Percentiles rank a stretch among this genome's conserved stretches.
Evolutionary conservation across 2,797 vertebrate genomes (phyloP).

Genomic region (Darevskia mixta): DNA sequence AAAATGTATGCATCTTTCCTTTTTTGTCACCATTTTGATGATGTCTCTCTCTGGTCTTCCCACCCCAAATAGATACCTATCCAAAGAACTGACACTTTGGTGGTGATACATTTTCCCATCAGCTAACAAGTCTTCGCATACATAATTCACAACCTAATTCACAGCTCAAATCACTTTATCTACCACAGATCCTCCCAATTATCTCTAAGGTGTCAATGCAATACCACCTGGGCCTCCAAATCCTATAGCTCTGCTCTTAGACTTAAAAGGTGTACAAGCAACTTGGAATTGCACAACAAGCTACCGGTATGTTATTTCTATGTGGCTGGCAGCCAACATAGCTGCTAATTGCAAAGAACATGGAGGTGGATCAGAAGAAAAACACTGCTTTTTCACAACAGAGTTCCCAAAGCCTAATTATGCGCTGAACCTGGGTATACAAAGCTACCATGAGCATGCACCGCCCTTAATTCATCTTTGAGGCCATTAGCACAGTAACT

Average conservation of each 20-base stretch:
- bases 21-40: no score
- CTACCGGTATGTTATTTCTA: no score
- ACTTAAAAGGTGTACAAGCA: background rate
- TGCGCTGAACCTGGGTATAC: background rate
- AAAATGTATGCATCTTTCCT: no score
- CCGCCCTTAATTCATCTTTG: background rate
- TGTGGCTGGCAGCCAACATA: no score
- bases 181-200: background rate
- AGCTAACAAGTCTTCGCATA: background rate
- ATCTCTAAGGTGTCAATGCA: background rate
- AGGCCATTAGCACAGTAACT: background rate
- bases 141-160: background rate
- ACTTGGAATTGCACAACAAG: background rate
- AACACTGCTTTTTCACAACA: no score
- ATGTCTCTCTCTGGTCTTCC: no score
- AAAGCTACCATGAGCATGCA: background rate
- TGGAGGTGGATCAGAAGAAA: no score
- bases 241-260: background rate
- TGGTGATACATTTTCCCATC: background rate
- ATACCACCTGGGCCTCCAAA: background rate
- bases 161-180: background rate
- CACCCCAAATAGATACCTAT: no score
- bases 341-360: no score
- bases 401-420: background rate
- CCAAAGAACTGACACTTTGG: no score